Evolutionary conservation across 2,888 invertebrate genomes (phyloP), one percentile per base, ranked within the genome.

Genomic region (Aphodius granarius): DNA sequence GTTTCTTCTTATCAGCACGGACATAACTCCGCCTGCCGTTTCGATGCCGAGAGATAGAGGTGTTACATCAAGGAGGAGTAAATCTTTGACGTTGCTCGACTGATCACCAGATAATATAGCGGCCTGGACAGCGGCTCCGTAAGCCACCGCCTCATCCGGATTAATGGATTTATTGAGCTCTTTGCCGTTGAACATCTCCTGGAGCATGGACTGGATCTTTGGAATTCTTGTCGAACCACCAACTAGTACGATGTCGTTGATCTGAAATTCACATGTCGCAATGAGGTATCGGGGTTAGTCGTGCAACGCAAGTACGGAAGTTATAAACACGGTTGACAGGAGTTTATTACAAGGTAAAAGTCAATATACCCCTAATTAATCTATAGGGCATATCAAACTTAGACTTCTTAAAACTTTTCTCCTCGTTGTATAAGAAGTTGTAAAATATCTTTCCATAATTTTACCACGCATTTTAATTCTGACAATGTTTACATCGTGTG

Each of bases 21-120:
- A 91, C 93, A 94, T 93, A 20, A 93, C 91, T 76, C 93, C 93
- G 76, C 93, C 93, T 75, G 92, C 92, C 5, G 92, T 93, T 85
- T 93, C 93, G 80, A 93, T 92, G 80, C 93, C 93, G 78, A 92
- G 85, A 21, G 93, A 93, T 77, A 93, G 87, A 16, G 91, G 91
- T 16, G 91, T 87, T 6, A 92, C 91, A 82, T 93, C 93, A 74
- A 92, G 86, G 64, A 93, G 87, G 63, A 93, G 86, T 65, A 93
- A 85, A 83, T 93, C 92, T 84, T 90, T 89, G 15, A 93, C 91
- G 22, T 83, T 82, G 19, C 88, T 87, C 21, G 89, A 89, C 77
- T 89, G 88, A 83, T 91, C 90, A 66, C 91, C 91, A 16, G 87
- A 84, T 75, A 92, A 85, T 78, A 91, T 91, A 76, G 91, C 91